Percentiles rank a stretch among this genome's conserved stretches.
These are phyloP conservation scores for Siderastrea radians DNA, from an alignment of 92 coral and sea anemone genomes.

Conservation along the genomic window DNA sequence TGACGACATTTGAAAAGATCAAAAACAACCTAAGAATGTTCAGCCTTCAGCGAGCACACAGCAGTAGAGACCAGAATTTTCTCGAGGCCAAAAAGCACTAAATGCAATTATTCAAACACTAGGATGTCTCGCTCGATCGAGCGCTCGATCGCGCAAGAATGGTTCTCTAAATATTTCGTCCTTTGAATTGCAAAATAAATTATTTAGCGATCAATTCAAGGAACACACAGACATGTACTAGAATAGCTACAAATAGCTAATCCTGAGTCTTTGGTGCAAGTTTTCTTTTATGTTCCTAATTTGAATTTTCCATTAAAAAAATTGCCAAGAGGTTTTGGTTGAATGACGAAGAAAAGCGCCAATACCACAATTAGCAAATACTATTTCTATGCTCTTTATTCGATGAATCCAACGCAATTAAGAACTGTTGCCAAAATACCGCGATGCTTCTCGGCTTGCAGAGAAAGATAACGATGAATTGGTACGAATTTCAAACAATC, in stretches of 20 bases:
- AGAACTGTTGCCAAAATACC: neutral
- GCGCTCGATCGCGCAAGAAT: neutral
- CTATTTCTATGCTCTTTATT: neutral
- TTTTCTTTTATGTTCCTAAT: slow-evolving; percentile 25
- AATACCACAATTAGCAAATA: neutral
- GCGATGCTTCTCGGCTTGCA: neutral
- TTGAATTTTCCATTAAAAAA: slow-evolving; percentile 53
- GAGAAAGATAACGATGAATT: neutral
- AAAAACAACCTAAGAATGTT: neutral
- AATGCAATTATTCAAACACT: slow-evolving; percentile 2
- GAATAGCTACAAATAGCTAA: neutral
- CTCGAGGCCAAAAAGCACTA: neutral
- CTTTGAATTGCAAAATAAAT: neutral
- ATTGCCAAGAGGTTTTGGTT: slow-evolving; percentile 19
- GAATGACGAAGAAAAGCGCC: slow-evolving; percentile 19
- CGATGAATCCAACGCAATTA: slow-evolving; percentile 14
- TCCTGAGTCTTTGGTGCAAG: neutral
- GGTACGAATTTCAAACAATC: neutral
- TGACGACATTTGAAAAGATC: neutral
- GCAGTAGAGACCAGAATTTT: slow-evolving; percentile 1
- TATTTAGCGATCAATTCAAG: neutral
- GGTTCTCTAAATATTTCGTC: neutral
- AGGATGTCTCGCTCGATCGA: neutral
- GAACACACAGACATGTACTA: neutral
- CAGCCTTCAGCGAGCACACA: neutral